A percentile compares a stretch with the other conserved stretches of the same genome.
Conservation (phyloP, 2,797 vertebrate genomes). For the Poecilia picta region DNA sequence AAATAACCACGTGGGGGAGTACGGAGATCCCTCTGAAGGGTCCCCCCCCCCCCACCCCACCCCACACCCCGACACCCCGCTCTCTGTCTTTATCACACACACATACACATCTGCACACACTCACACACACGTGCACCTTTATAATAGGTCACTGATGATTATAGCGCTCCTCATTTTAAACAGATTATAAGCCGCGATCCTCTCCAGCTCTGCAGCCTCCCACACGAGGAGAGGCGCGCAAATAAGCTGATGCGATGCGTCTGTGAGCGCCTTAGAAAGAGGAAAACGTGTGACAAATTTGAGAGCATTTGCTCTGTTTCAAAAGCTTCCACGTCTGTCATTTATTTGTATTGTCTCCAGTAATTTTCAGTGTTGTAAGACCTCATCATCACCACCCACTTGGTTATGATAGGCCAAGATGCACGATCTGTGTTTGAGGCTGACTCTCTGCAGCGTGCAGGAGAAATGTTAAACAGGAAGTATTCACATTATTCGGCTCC, state of each 20-base stretch:
- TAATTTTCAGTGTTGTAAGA: conserved; percentile 71
- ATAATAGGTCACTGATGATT: conserved; percentile 81
- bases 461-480: conserved; percentile 44
- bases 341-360: conserved; percentile 71
- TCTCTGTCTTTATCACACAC: conserved; percentile 6
- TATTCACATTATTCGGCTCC: conserved; percentile 24
- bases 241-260: conserved; percentile 58
- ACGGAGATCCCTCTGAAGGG: conserved; percentile 76
- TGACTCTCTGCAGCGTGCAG: conserved; percentile 8
- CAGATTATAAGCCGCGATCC: conserved; percentile 72
- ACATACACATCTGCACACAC: conserved; percentile 31
- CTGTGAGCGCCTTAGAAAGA: conserved; percentile 41
- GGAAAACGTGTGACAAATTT: conserved; percentile 58
- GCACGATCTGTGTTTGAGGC: background rate
- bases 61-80: background rate
- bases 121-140: conserved; percentile 61
- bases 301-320: conserved; percentile 61
- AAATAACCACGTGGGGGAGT: conserved; percentile 90
- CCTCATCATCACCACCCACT: conserved; percentile 72
- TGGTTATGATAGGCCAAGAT: conserved; percentile 61
- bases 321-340: conserved; percentile 60
- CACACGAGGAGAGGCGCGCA: conserved; percentile 57
- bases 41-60: conserved; percentile 17
- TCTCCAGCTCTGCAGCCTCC: conserved; percentile 68
- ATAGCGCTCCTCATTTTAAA: conserved; percentile 75